Evolutionary conservation across 2,888 invertebrate species (phyloP).

Genomic region (Eupeodes luniger): DNA sequence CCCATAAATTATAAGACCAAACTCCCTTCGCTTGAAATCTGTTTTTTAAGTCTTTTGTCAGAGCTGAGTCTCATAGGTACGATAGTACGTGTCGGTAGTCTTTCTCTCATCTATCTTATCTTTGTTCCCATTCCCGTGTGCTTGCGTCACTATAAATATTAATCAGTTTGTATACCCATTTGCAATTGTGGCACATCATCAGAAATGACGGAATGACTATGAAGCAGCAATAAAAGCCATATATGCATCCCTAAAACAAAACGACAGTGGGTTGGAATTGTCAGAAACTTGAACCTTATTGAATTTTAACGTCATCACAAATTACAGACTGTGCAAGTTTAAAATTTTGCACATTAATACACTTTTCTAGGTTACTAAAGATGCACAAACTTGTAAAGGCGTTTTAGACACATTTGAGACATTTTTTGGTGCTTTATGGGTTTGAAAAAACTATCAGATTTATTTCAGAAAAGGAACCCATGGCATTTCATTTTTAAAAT

Average conservation of each 20-base stretch:
- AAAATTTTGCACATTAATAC: too few relatives aligned
- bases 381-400: too few relatives aligned
- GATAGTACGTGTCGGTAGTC: constrained; percentile 48
- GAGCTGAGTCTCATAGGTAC: neutral
- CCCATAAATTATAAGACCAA: constrained; percentile 67
- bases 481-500: too few relatives aligned
- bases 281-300: neutral
- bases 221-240: constrained; percentile 53
- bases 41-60: constrained; percentile 49
- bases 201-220: constrained; percentile 65
- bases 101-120: constrained; percentile 43
- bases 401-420: too few relatives aligned
- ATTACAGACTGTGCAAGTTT: too few relatives aligned
- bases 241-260: constrained; percentile 63
- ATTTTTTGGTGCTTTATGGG: too few relatives aligned
- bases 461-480: too few relatives aligned
- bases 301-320: neutral
- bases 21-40: constrained; percentile 15
- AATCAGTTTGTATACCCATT: constrained; percentile 71
- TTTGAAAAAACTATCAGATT: too few relatives aligned
- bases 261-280: constrained; percentile 11
- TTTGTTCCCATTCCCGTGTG: constrained; percentile 57
- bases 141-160: constrained; percentile 77
- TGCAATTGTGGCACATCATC: constrained; percentile 67
- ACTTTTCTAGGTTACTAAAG: too few relatives aligned